Base-by-base conservation (phyloP, 2,113 vertebrate species). In the Oenanthe melanoleuca region DNA sequence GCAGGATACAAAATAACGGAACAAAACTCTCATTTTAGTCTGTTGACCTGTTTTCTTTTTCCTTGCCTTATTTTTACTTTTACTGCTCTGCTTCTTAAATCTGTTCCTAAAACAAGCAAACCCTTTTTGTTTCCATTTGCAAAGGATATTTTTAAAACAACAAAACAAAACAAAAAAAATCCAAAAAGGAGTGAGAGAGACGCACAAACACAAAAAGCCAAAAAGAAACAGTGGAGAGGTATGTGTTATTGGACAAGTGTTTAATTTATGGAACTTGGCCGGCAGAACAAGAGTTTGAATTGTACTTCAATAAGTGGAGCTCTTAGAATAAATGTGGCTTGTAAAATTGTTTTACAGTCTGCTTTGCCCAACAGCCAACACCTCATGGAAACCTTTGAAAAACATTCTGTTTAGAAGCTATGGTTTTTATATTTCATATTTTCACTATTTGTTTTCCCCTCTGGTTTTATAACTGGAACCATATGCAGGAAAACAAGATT, bases 211-310 rank as follows among this genome's bases (percentile, higher is more conserved):
- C 56, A 80, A 90, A 95, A 86, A 96, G 95, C 91, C 97, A 97
- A 86, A 89, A 92, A 88, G 83, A 79, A 63, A 55, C 65, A 95
- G 92, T 49, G 50, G 95, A 97, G 95, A 97, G 97, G 97, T 97
- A 98, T 97, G 97, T 97, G 97, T 97, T 98, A 96, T 97, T 98
- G 97, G 97, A 98, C 97, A 96, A 94, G 73, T 88, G 86, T 96
- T 97, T 97, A 96, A 97, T 97, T 96, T 96, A 96, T 97, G 89
- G 72, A 94, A 92, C 88, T 96, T 98, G 97, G 97, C 97, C 6
- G 12, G 88, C 94, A 72, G 93, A 95, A 94, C 89, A 71, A 96
- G 95, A 92, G 93, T 93, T 96, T 96, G 97, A 95, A 97, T 97
- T 60, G n/a, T 93, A 88, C 97, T 97, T 97, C 94, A 96, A 96